These are phyloP conservation scores for Blera fallax DNA, from an alignment of 2,888 invertebrate genomes.

Conservation along the genomic window DNA sequence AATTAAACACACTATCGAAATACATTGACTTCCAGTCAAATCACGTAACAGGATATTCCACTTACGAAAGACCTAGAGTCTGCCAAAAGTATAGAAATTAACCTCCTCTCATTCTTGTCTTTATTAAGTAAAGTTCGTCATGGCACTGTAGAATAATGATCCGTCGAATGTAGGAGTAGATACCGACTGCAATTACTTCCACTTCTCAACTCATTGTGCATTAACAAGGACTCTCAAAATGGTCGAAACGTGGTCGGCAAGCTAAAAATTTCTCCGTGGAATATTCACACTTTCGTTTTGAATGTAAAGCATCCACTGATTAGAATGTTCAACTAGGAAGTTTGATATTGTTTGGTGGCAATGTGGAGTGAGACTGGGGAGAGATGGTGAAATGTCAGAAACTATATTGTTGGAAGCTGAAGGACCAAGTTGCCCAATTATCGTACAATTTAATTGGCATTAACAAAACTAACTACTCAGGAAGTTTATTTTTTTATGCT, in stretches of 20 bases:
- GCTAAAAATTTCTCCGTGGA: constrained; percentile 49
- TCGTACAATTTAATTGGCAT: constrained; percentile 67
- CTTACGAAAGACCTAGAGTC: constrained; percentile 21
- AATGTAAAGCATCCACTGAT: constrained; percentile 65
- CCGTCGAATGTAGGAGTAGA: constrained; percentile 36
- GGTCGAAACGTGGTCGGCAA: constrained; percentile 64
- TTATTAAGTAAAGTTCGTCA: constrained; percentile 57
- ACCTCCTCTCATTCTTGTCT: constrained; percentile 22
- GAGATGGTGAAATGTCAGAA: neutral
- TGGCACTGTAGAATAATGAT: constrained; percentile 38
- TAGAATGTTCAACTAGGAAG: constrained; percentile 50
- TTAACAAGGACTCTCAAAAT: constrained; percentile 57
- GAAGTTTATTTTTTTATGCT: neutral
- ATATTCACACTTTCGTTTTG: constrained; percentile 67
- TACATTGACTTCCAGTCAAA: constrained; percentile 36
- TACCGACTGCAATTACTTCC: constrained; percentile 64
- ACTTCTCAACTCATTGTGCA: constrained; percentile 66
- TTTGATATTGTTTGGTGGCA: constrained; percentile 34
- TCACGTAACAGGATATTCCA: constrained; percentile 49
- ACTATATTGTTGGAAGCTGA: constrained; percentile 50
- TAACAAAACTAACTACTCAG: constrained; percentile 32
- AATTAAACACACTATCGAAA: neutral
- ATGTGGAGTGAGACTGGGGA: neutral
- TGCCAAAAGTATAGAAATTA: constrained; percentile 29
- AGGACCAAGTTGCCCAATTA: constrained; percentile 70